phyloP scores from a whole-genome alignment of 2,113 vertebrate species.

The Crypturellus undulatus region DNA sequence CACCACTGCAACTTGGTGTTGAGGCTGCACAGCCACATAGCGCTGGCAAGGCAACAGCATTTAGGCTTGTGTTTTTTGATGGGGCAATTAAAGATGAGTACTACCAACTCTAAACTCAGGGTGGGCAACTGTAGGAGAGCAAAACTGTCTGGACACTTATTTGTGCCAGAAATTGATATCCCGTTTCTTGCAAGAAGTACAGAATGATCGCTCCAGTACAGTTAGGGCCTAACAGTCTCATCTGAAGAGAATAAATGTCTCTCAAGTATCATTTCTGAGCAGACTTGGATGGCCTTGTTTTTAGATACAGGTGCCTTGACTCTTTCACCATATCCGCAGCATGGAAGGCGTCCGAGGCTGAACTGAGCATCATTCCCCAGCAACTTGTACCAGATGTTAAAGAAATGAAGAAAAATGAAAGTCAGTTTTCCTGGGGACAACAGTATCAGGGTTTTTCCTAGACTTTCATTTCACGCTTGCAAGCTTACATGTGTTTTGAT shows the following conservation, averaged over 20 bases:
- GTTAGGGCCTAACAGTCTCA: background rate
- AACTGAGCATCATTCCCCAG: background rate
- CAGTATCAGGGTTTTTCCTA: background rate
- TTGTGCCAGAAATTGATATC: background rate
- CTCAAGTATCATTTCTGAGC: background rate
- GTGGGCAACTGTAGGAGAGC: background rate
- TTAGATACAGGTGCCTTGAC: constrained; percentile 56
- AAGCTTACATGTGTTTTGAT: background rate
- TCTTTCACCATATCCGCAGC: background rate
- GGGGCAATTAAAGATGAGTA: constrained; percentile 20
- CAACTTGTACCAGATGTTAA: background rate
- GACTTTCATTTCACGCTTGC: background rate
- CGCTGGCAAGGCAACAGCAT: constrained; percentile 22
- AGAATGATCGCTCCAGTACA: background rate
- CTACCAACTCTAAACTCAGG: background rate
- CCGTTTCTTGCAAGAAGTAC: background rate
- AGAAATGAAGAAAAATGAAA: background rate
- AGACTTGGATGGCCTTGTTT: background rate
- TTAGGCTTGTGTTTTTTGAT: background rate
- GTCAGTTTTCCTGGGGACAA: background rate
- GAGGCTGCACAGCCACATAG: background rate
- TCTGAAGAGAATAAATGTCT: background rate
- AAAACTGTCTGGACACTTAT: background rate
- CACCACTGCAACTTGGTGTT: background rate
- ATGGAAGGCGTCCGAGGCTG: constrained; percentile 29